These are phyloP conservation scores for Hyles euphorbiae DNA, from an alignment of 1,140 invertebrate genomes.

Conservation along the genomic window DNA sequence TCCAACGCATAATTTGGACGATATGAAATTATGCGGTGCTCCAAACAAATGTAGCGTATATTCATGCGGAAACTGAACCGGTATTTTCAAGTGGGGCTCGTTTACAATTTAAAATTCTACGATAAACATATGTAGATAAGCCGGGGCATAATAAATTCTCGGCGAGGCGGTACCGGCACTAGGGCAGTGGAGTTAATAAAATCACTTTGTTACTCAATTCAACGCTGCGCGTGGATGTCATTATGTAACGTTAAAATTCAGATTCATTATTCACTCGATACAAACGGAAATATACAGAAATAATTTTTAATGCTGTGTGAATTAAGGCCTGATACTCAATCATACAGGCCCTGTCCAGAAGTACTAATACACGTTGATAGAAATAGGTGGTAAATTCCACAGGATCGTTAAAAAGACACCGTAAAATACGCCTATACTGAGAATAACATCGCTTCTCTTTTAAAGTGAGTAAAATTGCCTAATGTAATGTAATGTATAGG, in stretches of 20 bases:
- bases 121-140: constrained; percentile 65
- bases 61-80: constrained; percentile 26
- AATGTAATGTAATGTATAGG: too few relatives aligned
- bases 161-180: constrained; percentile 23
- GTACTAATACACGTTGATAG: too few relatives aligned
- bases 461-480: too few relatives aligned
- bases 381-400: too few relatives aligned
- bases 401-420: too few relatives aligned
- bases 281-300: neutral
- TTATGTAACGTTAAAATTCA: constrained; percentile 6
- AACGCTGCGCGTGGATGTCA: constrained; percentile 14
- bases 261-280: constrained; percentile 7
- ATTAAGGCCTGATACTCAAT: too few relatives aligned
- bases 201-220: constrained; percentile 46
- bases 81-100: constrained; percentile 40
- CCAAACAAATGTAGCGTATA: constrained; percentile 25
- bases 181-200: constrained; percentile 38
- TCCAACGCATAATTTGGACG: too few relatives aligned
- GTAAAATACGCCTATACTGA: too few relatives aligned
- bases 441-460: too few relatives aligned
- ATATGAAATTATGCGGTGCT: constrained; percentile 15
- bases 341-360: too few relatives aligned
- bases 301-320: neutral
- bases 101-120: constrained; percentile 66
- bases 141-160: constrained; percentile 50